phyloP scores from a whole-genome alignment of 2,113 vertebrate species.

The Leuciscus idus region DNA sequence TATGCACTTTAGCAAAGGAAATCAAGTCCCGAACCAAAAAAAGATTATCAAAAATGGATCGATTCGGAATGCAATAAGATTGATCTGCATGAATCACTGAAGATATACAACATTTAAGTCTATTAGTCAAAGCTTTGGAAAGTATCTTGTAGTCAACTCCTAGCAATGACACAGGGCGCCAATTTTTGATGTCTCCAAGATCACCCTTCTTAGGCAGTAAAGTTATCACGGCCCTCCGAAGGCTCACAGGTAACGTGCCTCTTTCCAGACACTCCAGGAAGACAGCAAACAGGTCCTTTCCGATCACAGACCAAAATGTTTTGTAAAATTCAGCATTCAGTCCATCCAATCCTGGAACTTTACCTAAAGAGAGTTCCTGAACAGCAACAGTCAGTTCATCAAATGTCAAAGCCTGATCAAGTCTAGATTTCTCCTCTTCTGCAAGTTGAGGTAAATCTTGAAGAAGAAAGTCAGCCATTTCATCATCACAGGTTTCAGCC shows the following conservation, averaged over 20 bases:
- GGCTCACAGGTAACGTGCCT: too few species aligned
- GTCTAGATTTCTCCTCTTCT: neutral
- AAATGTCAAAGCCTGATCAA: neutral
- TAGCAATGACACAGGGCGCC: too few species aligned
- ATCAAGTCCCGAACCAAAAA: too few species aligned
- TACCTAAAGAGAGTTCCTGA: neutral
- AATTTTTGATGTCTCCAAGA: too few species aligned
- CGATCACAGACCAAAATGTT: neutral
- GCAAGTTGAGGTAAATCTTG: neutral
- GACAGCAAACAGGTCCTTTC: neutral
- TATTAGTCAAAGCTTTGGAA: neutral
- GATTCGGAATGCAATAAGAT: too few species aligned
- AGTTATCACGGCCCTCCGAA: too few species aligned
- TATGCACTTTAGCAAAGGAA: too few species aligned
- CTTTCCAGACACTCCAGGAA: neutral
- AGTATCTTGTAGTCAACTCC: too few species aligned
- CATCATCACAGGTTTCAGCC: neutral
- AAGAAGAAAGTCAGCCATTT: neutral
- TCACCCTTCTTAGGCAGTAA: too few species aligned
- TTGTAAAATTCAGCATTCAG: neutral
- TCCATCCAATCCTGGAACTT: neutral
- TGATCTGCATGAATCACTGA: too few species aligned
- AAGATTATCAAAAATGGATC: too few species aligned
- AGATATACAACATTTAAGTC: neutral
- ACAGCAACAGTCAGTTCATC: neutral